Base-by-base conservation (phyloP, 2,888 invertebrate genomes). In the Drosophila birchii region DNA sequence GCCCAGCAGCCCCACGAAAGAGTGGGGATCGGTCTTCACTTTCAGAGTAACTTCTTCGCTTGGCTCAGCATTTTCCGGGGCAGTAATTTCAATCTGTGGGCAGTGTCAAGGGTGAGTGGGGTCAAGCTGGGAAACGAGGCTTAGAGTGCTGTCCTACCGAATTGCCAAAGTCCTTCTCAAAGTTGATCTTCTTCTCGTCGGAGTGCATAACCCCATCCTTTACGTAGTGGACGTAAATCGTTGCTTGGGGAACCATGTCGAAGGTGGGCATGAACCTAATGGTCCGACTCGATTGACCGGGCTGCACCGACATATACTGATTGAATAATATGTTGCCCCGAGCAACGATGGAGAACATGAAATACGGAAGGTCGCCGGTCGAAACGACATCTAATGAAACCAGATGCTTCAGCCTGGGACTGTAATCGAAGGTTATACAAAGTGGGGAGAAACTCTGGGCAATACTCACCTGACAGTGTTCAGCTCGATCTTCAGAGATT, bases 1-100 rank as follows among this genome's bases (percentile, higher is more conserved):
- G 0, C 97, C 98, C 76, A 98, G 93, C 11, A 99, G 93, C 7
- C 97, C 98, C 16, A 98, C 96, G 81, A 95, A 95, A 0, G 98
- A 97, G 82, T 97, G 96, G 0, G 97, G 95, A 90, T 96, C 96
- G 0, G 98, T 96, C 26, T 94, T 93, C 12, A 98, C 95, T 5
- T 94, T 94, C 11, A 99, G 93, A 76, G 96, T 95, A 2, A 98
- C 95, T 66, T 95, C 94, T 26, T 95, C 94, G 59, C 96, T 96
- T 0, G 98, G 98, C 64, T 95, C 95, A 0, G 95, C 95, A 91
- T 95, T 94, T 5, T 93, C 92, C 8, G 94, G 94, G 0, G 95
- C 93, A 76, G 94, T 94, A 9, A 97, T 94, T 29, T 96, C 94
- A 51, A 96, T 94, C 96, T 96, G 57, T 6, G 5, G 32, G 14